These are phyloP conservation scores for Eupithecia abbreviata DNA, from an alignment of 2,888 invertebrate species.

Conservation along the genomic window DNA sequence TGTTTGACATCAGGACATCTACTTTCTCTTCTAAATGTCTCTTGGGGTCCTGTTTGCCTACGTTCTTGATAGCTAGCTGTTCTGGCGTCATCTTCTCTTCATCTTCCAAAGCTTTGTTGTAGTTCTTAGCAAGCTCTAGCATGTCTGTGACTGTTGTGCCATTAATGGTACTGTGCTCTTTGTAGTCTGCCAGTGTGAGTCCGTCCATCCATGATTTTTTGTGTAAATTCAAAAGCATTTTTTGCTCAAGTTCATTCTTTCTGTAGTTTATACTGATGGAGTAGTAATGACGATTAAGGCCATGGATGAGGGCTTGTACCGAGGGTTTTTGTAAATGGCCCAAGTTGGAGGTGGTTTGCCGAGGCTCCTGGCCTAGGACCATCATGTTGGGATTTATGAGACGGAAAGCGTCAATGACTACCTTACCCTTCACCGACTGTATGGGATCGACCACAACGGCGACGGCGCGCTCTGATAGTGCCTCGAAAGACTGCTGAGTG, in stretches of 20 bases:
- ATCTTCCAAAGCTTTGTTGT: constrained; percentile 98
- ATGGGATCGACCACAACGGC: constrained; percentile 99
- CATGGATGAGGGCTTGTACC: constrained; percentile 99
- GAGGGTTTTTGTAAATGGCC: constrained; percentile 99
- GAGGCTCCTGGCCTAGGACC: constrained; percentile 98
- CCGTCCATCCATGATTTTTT: constrained; percentile 99
- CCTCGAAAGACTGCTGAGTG: constrained; percentile 99
- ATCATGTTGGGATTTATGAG: constrained; percentile 99
- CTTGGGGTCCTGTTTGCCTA: constrained; percentile 99
- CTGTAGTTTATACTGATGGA: constrained; percentile 99
- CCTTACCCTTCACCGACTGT: constrained; percentile 99
- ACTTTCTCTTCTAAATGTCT: constrained; percentile 99
- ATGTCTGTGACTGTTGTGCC: constrained; percentile 97
- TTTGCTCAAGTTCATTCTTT: constrained; percentile 99
- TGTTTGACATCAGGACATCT: constrained; percentile 97
- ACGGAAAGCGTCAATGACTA: constrained; percentile 99
- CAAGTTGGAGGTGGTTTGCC: constrained; percentile 99
- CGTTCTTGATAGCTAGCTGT: constrained; percentile 99
- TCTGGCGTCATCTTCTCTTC: constrained; percentile 99
- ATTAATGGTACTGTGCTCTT: constrained; percentile 96
- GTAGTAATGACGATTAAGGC: constrained; percentile 99
- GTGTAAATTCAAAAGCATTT: constrained; percentile 99
- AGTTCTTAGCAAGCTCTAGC: constrained; percentile 98
- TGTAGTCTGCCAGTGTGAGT: constrained; percentile 94
- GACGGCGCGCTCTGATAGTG: constrained; percentile 98